These are phyloP conservation scores for Psammodynastes pulverulentus DNA, from an alignment of 2,113 vertebrate species.

Conservation along the genomic window DNA sequence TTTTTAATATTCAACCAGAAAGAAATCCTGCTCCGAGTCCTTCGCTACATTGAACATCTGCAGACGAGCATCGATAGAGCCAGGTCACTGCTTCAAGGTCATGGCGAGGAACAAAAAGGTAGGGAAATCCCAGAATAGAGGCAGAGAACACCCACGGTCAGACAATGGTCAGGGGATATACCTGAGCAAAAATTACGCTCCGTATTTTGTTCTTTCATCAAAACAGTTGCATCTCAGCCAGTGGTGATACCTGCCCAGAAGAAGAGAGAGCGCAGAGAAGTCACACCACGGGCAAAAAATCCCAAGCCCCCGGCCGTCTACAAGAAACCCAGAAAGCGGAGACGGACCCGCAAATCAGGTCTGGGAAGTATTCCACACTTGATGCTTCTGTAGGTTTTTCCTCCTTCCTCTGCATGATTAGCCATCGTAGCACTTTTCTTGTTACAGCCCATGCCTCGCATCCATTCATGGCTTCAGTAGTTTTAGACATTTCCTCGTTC, in stretches of 20 bases:
- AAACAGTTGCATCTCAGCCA: background rate
- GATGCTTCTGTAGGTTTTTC: background rate
- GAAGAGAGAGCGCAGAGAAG: background rate
- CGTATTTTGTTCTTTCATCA: conserved; percentile 1
- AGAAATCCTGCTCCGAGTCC: conserved; percentile 53
- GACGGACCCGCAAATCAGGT: conserved; percentile 36
- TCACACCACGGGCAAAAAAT: conserved; percentile 19
- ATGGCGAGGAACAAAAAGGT: background rate
- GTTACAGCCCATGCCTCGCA: background rate
- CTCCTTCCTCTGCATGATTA: background rate
- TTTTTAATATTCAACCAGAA: conserved; percentile 50
- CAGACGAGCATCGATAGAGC: conserved; percentile 45
- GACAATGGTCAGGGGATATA: background rate
- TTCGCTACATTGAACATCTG: conserved; percentile 60
- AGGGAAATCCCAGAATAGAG: background rate
- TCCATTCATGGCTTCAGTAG: background rate
- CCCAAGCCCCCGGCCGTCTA: background rate
- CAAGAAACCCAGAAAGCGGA: conserved; percentile 49
- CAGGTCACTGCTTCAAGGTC: conserved; percentile 38
- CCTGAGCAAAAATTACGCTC: background rate
- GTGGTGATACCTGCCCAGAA: background rate
- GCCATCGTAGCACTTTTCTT: background rate
- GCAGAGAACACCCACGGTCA: background rate
- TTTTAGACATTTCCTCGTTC: too few species aligned
- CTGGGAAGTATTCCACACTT: background rate